Percentiles rank a stretch among this genome's conserved stretches.
These are phyloP conservation scores for Drosophila buzzatii DNA, from an alignment of 2,888 invertebrate genomes.

Conservation along the genomic window DNA sequence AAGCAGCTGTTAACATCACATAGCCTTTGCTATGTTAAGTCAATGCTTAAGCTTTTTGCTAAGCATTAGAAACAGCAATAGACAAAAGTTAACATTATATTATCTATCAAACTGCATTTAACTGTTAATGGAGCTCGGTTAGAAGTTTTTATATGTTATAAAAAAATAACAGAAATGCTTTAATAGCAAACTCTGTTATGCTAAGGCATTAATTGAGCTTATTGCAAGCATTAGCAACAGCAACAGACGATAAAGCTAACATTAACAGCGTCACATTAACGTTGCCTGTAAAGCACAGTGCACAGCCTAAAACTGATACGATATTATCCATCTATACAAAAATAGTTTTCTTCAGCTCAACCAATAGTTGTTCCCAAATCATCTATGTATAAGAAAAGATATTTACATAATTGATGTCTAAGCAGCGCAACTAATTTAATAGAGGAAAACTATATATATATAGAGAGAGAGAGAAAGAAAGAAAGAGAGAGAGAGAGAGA, in stretches of 20 bases:
- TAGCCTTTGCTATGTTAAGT: background rate
- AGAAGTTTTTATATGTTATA: background rate
- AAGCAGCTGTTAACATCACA: background rate
- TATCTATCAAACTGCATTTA: background rate
- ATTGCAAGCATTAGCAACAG: background rate
- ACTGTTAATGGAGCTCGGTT: background rate
- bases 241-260: conserved; percentile 2
- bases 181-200: background rate
- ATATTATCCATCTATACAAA: background rate
- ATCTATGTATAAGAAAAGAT: background rate
- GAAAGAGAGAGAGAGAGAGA: background rate
- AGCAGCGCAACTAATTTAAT: conserved; percentile 14
- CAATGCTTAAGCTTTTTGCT: background rate
- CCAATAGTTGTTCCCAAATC: background rate
- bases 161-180: background rate
- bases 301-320: background rate
- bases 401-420: conserved; percentile 19
- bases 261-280: conserved; percentile 12
- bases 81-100: background rate
- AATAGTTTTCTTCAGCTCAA: background rate
- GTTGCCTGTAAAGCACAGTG: background rate
- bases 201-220: background rate
- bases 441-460: background rate
- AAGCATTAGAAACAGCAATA: background rate
- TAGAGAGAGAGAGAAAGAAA: background rate